These are phyloP conservation scores for Eriocheir sinensis DNA, from an alignment of 1,140 invertebrate species.

Conservation along the genomic window DNA sequence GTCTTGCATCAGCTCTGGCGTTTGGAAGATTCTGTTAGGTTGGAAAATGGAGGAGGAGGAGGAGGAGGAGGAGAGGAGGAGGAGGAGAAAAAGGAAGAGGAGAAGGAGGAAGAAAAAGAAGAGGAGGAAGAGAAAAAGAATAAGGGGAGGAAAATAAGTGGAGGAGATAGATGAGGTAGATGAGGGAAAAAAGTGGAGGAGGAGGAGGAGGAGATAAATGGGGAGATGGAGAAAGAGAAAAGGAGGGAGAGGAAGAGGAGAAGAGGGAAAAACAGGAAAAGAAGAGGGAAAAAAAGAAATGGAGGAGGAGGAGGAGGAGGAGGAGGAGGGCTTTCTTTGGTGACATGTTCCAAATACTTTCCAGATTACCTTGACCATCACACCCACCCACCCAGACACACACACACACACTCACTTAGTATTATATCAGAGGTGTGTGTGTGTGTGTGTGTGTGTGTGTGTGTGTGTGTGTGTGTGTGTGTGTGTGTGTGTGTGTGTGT, in stretches of 20 bases:
- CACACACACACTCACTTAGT: too few species aligned
- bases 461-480: constrained; percentile 16
- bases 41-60: background rate
- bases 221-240: background rate
- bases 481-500: background rate
- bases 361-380: too few species aligned
- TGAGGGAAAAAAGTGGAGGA: too few species aligned
- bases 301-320: background rate
- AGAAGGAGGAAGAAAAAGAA: background rate
- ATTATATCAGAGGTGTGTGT: background rate
- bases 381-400: too few species aligned
- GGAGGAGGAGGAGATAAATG: background rate
- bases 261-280: background rate
- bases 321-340: background rate
- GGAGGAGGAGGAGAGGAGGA: background rate
- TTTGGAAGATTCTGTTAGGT: too few species aligned
- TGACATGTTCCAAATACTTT: background rate
- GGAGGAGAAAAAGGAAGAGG: background rate
- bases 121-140: background rate
- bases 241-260: background rate
- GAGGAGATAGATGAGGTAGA: background rate
- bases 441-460: constrained; percentile 29
- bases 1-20: too few species aligned
- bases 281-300: background rate
- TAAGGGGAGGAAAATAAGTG: background rate